Evolutionary conservation across 2,113 vertebrate genomes (phyloP).

Genomic region (Sinocyclocheilus maitianheensis): DNA sequence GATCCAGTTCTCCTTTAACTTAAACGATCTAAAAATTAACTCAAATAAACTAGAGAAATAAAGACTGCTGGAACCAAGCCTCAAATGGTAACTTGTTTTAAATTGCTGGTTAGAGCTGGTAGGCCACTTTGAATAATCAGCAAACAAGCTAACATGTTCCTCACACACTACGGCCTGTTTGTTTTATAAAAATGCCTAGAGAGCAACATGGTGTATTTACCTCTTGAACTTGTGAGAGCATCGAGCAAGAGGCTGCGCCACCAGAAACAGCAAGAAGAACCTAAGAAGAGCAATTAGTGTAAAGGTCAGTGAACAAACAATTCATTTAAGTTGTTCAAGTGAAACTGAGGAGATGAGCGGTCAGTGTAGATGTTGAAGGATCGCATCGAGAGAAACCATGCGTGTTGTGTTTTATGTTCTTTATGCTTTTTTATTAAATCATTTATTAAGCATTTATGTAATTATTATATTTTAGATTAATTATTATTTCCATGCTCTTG

Average conservation of each 20-base stretch:
- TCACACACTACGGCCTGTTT: neutral
- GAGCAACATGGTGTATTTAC: conserved; percentile 62
- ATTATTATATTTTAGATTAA: neutral
- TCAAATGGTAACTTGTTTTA: neutral
- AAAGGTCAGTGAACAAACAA: neutral
- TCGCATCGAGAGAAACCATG: neutral
- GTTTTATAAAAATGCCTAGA: neutral
- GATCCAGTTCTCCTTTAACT: neutral
- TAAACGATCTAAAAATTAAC: neutral
- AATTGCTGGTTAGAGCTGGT: neutral
- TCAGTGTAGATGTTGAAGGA: neutral
- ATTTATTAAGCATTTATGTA: neutral
- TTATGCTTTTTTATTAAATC: neutral
- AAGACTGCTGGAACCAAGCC: neutral
- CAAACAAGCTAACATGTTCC: neutral
- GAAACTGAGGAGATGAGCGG: neutral
- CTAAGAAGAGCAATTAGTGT: conserved; percentile 63
- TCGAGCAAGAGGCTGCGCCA: conserved; percentile 84
- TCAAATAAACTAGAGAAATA: neutral
- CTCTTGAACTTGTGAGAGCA: conserved; percentile 91
- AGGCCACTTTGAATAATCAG: neutral
- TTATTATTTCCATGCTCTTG: neutral
- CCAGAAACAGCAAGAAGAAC: conserved; percentile 91
- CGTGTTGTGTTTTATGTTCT: too few relatives aligned
- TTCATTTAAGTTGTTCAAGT: neutral